Evolutionary conservation across 2,113 vertebrate species (phyloP), one percentile per base, ranked within the genome.

Genomic region (Gasterosteus nipponicus): DNA sequence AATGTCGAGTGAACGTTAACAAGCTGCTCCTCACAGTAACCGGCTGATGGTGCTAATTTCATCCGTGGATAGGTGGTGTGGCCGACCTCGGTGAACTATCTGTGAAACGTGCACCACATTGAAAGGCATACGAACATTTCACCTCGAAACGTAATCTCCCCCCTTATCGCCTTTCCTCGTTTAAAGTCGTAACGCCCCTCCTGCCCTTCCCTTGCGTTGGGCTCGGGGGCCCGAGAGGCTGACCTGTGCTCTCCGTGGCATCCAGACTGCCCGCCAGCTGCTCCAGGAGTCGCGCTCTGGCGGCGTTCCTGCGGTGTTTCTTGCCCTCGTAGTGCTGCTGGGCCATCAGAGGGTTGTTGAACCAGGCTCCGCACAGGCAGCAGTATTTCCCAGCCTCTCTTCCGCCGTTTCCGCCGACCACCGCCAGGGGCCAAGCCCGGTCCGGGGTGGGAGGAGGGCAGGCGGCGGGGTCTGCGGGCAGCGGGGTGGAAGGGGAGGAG

Each of bases 281-380:
- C 77, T 95, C 93, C 89, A 95, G 80, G 35, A 95, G 92, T 35
- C 92, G 93, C 3, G 94, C 89, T n/a, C 94, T 81, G 10, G 93
- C 94, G 1, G 95, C 95, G 5, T 95, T 95, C 82, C 94, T 92
- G 80, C 94, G 93, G 88, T 95, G 95, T 44, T 95, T 95, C 80
- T 95, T 95, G 76, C 95, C 95, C 75, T 95, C 94, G 41, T 95
- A 95, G 82, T 95, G 95, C 84, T 95, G 95, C 87, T 95, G 94
- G 58, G 95, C 95, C 95, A 96, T 96, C 85, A 95, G 83, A 1
- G 95, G 95, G 89, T 96, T 95, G 89, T 96, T 95, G 85, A 95
- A 96, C 95, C 95, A 95, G 77, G 94, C 94, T 38, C 94, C 90
- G 29, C 94, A 96, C 39, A 95, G 83, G 72, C 93, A 94, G 75